These are phyloP conservation scores for Thysanoteuthis rhombus DNA, from an alignment of 2,888 invertebrate genomes.

Conservation along the genomic window DNA sequence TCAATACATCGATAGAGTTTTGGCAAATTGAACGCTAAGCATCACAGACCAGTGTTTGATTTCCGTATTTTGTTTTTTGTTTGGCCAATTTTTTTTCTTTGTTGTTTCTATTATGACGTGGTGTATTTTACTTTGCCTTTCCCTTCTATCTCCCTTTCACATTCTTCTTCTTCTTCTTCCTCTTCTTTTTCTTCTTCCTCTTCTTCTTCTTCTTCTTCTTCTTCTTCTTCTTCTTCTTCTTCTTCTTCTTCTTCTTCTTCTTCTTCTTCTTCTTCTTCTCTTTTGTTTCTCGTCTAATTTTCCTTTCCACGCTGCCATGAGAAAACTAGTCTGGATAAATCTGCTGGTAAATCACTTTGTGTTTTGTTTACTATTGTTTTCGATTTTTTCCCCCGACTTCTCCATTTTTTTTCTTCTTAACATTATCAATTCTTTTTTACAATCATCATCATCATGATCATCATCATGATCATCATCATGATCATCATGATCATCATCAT, in stretches of 20 bases:
- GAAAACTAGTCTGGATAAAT: too few relatives aligned
- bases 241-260: not conserved
- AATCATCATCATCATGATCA: not conserved
- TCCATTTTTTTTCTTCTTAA: too few relatives aligned
- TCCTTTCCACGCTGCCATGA: too few relatives aligned
- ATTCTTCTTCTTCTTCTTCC: not conserved
- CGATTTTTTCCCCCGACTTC: too few relatives aligned
- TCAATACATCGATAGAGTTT: not conserved
- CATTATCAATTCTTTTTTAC: too few relatives aligned
- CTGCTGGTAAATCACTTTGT: too few relatives aligned
- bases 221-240: not conserved
- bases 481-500: too few relatives aligned
- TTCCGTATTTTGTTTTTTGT: not conserved
- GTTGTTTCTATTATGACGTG: not conserved
- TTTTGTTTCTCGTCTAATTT: not conserved
- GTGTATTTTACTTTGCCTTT: not conserved
- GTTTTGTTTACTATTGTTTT: too few relatives aligned
- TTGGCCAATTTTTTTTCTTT: not conserved
- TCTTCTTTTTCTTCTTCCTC: not conserved
- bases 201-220: not conserved
- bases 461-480: not conserved
- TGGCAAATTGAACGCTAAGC: not conserved
- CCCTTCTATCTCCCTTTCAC: not conserved
- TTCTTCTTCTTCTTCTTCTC: not conserved
- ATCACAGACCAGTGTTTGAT: not conserved